A percentile compares a stretch with the other conserved stretches of the same genome.
Evolutionary conservation across 2,888 invertebrate species (phyloP).

Genomic region (Drosophila affinis): DNA sequence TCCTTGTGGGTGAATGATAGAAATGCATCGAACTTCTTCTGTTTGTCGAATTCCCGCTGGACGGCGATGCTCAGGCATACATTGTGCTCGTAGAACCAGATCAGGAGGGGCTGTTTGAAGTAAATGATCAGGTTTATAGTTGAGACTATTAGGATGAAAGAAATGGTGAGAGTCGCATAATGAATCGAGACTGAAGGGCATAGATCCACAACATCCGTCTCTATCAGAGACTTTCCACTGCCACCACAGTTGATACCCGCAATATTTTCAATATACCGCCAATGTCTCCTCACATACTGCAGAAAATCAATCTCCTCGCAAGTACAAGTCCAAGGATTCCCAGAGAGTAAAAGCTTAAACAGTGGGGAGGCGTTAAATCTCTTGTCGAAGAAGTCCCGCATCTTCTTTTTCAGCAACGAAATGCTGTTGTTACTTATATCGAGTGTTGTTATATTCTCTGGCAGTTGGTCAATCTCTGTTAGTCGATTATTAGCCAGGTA

Average conservation of each 20-base stretch:
- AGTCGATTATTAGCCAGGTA: constrained; percentile 11
- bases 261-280: not conserved
- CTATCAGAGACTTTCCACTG: not conserved
- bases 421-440: constrained; percentile 10
- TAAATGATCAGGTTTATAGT: constrained; percentile 8
- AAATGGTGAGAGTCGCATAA: not conserved
- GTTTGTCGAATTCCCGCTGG: no score
- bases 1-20: no score
- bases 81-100: constrained; percentile 42
- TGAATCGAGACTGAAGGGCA: constrained; percentile 16
- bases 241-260: not conserved
- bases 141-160: not conserved
- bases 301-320: constrained; percentile 11
- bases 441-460: not conserved
- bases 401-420: not conserved
- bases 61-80: constrained; percentile 17
- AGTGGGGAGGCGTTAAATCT: not conserved
- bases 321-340: constrained; percentile 22
- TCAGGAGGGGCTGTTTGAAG: constrained; percentile 15
- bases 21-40: no score
- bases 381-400: not conserved
- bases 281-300: constrained; percentile 5
- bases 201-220: not conserved
- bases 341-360: not conserved
- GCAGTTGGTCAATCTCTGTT: not conserved